Evolutionary conservation across 2,888 invertebrate genomes (phyloP).

Genomic region (Philereme vetulata): DNA sequence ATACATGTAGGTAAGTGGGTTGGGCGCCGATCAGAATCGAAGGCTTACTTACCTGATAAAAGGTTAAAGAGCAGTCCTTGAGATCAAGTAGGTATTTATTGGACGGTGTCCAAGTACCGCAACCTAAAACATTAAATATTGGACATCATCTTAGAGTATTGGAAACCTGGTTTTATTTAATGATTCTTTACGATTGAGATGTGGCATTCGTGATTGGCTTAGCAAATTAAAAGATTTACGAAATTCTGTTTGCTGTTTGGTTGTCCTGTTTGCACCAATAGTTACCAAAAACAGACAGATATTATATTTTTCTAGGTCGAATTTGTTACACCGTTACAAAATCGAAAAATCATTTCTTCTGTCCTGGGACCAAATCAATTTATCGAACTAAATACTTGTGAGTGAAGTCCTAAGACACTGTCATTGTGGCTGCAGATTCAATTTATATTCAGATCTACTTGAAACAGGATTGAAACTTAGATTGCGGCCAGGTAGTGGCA

Average conservation of each 20-base stretch:
- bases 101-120: conserved; percentile 16
- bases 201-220: neutral
- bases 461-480: conserved; percentile 70
- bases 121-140: conserved; percentile 12
- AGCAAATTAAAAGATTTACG: neutral
- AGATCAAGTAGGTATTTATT: conserved; percentile 12
- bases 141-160: conserved; percentile 12
- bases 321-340: conserved; percentile 14
- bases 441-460: conserved; percentile 70
- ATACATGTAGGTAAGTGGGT: conserved; percentile 8
- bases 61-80: neutral
- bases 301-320: conserved; percentile 7
- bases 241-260: too few relatives aligned
- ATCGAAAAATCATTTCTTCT: conserved; percentile 45
- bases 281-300: neutral
- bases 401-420: conserved; percentile 56
- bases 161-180: conserved; percentile 6
- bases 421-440: conserved; percentile 66
- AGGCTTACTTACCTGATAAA: conserved; percentile 3
- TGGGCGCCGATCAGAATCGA: neutral
- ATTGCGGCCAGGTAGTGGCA: conserved; percentile 59
- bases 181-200: conserved; percentile 4
- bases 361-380: conserved; percentile 61
- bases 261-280: too few relatives aligned
- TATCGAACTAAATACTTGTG: conserved; percentile 55